Evolutionary conservation across 2,797 vertebrate species (phyloP), one percentile per base, ranked within the genome.

Genomic region (Bothrops alternatus): DNA sequence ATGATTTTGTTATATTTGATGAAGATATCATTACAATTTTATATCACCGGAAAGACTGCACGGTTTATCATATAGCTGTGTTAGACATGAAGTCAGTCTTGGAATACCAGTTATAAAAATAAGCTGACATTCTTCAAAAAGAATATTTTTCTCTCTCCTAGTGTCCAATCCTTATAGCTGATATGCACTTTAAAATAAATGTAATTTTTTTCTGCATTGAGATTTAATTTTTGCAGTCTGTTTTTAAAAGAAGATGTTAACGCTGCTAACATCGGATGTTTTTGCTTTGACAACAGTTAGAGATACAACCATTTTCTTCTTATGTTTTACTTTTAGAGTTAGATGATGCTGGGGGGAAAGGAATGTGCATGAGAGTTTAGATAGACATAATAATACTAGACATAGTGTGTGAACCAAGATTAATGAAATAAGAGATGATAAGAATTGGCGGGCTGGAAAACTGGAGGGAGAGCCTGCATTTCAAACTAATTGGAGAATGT

Each of bases 41-140:
- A 18, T 78, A 93, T 87, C 89, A 78, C 42, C 86, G 10, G 55
- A 86, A 90, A 93, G 61, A 53, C 26, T 53, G 10, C 56, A 88
- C 87, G 85, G 78, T 78, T 93, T 88, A 93, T 90, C 92, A 93
- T 88, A 87, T 60, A 37, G 89, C 18, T 90, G 55, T 58, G 37
- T 53, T 53, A 86, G 63, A 82, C 37, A 88, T 37, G 8, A n/a
- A 78, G 56, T 82, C 89, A 90, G 13, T 86, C 56, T 78, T 53
- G 63, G 42, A 87, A 63, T 56, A 90, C 3, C 14, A 73, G 92
- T 61, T 87, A 58, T 88, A 53, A 93, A 93, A 90, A 87, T 93
- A 93, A 93, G 14, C 6, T 93, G 63, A 78, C 92, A 87, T 87
- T 88, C 42, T 90, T 60, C 42, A 78, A 63, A 73, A n/a, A 20